Percentiles rank a stretch among this genome's conserved stretches.
These are phyloP conservation scores for Troilus luridus DNA, from an alignment of 2,888 invertebrate genomes.

Conservation along the genomic window DNA sequence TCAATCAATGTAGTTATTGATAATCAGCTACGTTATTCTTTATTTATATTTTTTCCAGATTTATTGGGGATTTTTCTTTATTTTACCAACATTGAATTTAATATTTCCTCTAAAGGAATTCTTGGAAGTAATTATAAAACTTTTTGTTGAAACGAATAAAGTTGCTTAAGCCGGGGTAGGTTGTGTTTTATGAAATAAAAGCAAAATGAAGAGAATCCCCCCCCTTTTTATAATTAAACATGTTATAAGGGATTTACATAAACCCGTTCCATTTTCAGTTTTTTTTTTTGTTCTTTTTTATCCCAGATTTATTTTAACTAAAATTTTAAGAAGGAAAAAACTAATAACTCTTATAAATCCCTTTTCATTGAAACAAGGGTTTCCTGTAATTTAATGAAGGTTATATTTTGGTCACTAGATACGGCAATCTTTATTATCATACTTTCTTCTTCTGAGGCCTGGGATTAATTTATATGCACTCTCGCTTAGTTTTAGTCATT, in stretches of 20 bases:
- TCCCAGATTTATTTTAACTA: slow-evolving; percentile 7
- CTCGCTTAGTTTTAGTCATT: not conserved
- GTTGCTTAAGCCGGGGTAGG: not conserved
- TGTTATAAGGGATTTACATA: slow-evolving; percentile 25
- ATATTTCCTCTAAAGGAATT: slow-evolving; percentile 6
- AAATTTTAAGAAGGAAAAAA: not conserved
- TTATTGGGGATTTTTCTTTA: not conserved
- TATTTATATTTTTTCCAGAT: not conserved
- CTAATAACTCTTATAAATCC: not conserved
- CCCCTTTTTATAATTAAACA: slow-evolving; percentile 18
- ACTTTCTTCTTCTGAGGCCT: not conserved
- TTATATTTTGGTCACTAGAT: slow-evolving; percentile 12
- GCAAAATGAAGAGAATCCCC: not conserved
- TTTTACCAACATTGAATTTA: not conserved
- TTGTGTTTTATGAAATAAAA: not conserved
- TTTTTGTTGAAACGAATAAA: not conserved
- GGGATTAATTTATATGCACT: not conserved
- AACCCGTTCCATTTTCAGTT: not conserved
- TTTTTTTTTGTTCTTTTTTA: not conserved
- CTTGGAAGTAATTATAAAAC: slow-evolving; percentile 10
- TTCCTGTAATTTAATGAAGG: not conserved
- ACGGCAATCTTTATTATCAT: not conserved
- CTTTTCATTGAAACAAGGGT: not conserved
- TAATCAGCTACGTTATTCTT: too few species aligned
- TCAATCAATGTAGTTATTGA: too few species aligned